A percentile compares a stretch with the other conserved stretches of the same genome.
Conservation (phyloP, 92 coral and sea anemone species). For the Anthopleura xanthogrammica region DNA sequence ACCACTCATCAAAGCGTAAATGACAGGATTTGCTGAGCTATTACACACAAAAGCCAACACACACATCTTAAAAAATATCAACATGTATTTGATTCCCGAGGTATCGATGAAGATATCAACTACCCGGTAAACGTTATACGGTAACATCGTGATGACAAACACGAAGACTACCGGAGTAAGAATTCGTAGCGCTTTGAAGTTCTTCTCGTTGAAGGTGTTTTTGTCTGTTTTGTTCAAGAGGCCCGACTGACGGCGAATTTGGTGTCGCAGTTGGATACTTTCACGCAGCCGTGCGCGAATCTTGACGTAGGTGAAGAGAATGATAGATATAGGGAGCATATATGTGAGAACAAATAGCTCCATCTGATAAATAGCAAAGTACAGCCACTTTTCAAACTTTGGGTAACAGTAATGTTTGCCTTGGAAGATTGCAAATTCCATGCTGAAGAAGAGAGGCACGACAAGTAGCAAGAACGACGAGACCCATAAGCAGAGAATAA, state of each 20-base stretch:
- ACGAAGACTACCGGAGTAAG: conserved; percentile 75
- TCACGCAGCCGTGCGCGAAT: conserved; percentile 75
- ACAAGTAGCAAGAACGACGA: conserved; percentile 68
- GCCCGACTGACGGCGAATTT: conserved; percentile 68
- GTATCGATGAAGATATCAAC: conserved; percentile 64
- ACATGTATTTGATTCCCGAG: conserved; percentile 56
- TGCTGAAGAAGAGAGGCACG: conserved; percentile 68
- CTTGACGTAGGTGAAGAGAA: conserved; percentile 67
- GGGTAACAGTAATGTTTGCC: conserved; percentile 60
- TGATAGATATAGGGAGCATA: conserved; percentile 61
- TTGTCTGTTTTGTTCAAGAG: conserved; percentile 6
- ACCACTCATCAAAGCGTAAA: conserved; percentile 79
- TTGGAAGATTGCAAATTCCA: conserved; percentile 43
- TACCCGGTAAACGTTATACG: conserved; percentile 70
- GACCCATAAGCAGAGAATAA: conserved; percentile 59
- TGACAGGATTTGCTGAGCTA: conserved; percentile 93
- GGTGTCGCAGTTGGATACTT: conserved; percentile 64
- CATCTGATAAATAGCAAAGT: conserved; percentile 63
- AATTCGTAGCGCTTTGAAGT: conserved; percentile 66
- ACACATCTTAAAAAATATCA: conserved; percentile 70
- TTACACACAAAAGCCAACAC: conserved; percentile 77
- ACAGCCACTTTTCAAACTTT: conserved; percentile 45
- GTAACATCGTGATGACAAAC: conserved; percentile 72
- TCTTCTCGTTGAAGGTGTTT: conserved; percentile 47
- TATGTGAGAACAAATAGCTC: conserved; percentile 60